A percentile compares a stretch with the other conserved stretches of the same genome.
Evolutionary conservation across 2,797 vertebrate species (phyloP).

Genomic region (Pangasius macronema): DNA sequence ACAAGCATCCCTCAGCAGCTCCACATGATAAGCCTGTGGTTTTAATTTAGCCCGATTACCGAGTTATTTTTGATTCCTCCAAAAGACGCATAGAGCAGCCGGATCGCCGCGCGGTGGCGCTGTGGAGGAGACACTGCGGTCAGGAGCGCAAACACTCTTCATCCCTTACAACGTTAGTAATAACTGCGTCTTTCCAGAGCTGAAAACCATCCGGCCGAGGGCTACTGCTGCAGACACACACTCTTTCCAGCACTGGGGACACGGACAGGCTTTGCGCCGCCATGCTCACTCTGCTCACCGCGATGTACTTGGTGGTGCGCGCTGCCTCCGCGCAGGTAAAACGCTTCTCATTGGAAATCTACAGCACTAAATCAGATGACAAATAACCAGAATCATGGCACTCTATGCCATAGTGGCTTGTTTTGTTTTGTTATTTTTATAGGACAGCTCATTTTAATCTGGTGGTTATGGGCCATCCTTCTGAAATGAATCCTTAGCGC

Average conservation of each 20-base stretch:
- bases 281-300: constrained; percentile 77
- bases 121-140: constrained; percentile 27
- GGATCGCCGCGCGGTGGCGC: constrained; percentile 14
- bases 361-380: background rate
- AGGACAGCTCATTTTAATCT: background rate
- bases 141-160: background rate
- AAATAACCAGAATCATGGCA: background rate
- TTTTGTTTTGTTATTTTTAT: background rate
- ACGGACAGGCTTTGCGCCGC: constrained; percentile 29
- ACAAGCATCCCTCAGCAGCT: background rate
- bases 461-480: background rate
- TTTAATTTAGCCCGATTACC: background rate
- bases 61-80: constrained; percentile 6
- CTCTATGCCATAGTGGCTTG: background rate
- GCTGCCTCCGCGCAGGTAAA: constrained; percentile 75
- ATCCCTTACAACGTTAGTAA: background rate
- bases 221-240: background rate
- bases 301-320: constrained; percentile 77
- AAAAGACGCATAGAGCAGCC: background rate
- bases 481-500: background rate
- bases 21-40: background rate
- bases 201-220: background rate
- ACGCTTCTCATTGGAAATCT: constrained; percentile 11
- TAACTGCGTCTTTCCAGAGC: constrained; percentile 1
- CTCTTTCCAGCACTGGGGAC: background rate